phyloP scores from a whole-genome alignment of 2,888 invertebrate genomes.

The Hirtodrosophila cameraria region DNA sequence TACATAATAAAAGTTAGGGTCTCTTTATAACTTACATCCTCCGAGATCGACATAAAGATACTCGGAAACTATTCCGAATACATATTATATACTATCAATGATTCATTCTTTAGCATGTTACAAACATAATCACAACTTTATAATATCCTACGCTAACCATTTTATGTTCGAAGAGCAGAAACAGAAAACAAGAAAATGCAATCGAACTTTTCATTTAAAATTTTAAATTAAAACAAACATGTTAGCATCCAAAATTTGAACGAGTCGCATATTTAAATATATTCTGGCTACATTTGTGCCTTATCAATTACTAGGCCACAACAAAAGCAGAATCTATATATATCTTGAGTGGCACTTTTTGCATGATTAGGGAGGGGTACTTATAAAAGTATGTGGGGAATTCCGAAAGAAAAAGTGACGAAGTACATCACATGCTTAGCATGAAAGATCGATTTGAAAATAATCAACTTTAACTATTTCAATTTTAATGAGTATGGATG shows the following conservation, averaged over 20 bases:
- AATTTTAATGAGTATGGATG: neutral
- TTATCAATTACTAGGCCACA: constrained; percentile 38
- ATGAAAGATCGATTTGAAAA: neutral
- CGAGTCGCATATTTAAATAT: constrained; percentile 18
- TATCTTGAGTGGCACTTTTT: constrained; percentile 38
- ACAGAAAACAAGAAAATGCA: constrained; percentile 18
- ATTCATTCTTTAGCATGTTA: too few species aligned
- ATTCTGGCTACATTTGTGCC: constrained; percentile 12
- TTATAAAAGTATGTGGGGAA: neutral
- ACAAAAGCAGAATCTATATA: too few species aligned
- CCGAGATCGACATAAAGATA: too few species aligned
- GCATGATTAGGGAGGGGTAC: neutral
- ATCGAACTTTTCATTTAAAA: constrained; percentile 47
- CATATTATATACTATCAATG: too few species aligned
- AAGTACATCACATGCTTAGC: neutral
- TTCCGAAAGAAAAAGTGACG: constrained; percentile 12
- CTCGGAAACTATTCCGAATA: too few species aligned
- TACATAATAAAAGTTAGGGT: too few species aligned
- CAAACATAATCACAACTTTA: too few species aligned
- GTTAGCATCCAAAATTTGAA: constrained; percentile 8
- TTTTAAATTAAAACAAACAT: constrained; percentile 57
- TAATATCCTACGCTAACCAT: too few species aligned
- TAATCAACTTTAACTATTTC: neutral
- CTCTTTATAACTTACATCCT: too few species aligned
- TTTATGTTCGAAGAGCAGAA: neutral